Evolutionary conservation across 2,797 vertebrate genomes (phyloP).

Genomic region (Microctenopoma lineatum): DNA sequence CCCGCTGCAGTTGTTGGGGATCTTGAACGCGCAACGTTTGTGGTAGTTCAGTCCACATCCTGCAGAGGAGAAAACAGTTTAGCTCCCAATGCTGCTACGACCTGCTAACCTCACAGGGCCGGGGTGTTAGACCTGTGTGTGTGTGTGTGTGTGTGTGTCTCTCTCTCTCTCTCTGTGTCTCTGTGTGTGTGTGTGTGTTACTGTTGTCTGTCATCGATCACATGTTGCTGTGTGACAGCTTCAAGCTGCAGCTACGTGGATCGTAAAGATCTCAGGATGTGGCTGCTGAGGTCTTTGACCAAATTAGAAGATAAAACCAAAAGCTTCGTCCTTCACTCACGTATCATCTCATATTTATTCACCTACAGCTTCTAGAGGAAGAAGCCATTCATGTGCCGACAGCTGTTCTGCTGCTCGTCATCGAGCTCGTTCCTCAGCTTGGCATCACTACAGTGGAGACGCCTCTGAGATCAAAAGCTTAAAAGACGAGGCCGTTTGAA

Average conservation of each 20-base stretch:
- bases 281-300: background rate
- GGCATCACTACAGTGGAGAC: constrained; percentile 29
- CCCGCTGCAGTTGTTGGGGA: constrained; percentile 95
- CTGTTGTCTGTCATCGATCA: too few species aligned
- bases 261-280: constrained; percentile 4
- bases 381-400: constrained; percentile 15
- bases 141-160: too few species aligned
- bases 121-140: too few species aligned
- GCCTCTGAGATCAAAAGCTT: constrained; percentile 8
- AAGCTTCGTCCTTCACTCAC: background rate
- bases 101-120: too few species aligned
- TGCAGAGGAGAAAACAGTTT: constrained; percentile 47
- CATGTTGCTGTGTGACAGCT: background rate
- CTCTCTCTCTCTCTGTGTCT: too few species aligned
- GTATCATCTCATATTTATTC: too few species aligned
- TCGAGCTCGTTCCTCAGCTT: constrained; percentile 16
- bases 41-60: constrained; percentile 93
- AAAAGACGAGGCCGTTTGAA: constrained; percentile 18
- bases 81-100: too few species aligned
- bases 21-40: constrained; percentile 92
- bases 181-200: too few species aligned
- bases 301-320: background rate
- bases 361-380: background rate
- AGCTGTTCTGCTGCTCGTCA: background rate
- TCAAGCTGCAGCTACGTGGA: background rate